A percentile compares a stretch with the other conserved stretches of the same genome.
Conservation (phyloP, 2,113 vertebrate species). For the Boleophthalmus pectinirostris region DNA sequence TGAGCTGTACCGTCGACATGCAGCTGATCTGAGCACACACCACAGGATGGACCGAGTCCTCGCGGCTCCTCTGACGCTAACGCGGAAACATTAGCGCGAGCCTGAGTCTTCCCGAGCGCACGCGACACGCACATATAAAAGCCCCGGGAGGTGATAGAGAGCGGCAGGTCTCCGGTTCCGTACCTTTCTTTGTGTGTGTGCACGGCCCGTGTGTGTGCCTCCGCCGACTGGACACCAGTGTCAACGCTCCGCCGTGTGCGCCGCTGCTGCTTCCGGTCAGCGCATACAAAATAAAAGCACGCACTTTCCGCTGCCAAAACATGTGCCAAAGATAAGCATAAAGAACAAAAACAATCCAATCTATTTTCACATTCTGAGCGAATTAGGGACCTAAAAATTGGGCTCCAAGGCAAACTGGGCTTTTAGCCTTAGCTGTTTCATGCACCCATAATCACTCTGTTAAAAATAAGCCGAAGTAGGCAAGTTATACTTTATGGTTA, state of each 20-base stretch:
- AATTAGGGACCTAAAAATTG: background rate
- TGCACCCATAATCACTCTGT: too few relatives aligned
- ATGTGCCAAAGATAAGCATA: background rate
- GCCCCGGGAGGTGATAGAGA: background rate
- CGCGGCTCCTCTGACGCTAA: conserved; percentile 6
- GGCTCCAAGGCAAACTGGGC: background rate
- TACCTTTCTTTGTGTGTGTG: conserved; percentile 84
- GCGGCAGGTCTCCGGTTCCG: conserved; percentile 25
- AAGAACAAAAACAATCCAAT: background rate
- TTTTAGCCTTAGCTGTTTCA: too few relatives aligned
- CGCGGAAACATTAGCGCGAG: background rate
- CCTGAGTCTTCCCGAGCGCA: background rate
- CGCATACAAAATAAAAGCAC: conserved; percentile 42
- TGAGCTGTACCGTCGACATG: conserved; percentile 55
- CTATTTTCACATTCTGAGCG: background rate
- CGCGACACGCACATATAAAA: background rate
- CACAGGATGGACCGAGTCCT: conserved; percentile 52
- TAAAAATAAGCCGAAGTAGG: too few relatives aligned
- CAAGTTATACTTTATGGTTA: too few relatives aligned
- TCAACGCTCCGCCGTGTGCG: conserved; percentile 24
- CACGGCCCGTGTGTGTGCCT: conserved; percentile 58
- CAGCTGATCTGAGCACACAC: conserved; percentile 54
- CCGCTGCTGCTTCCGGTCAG: conserved; percentile 31
- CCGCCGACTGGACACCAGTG: conserved; percentile 80
- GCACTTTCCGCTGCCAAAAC: background rate